Percentiles rank a stretch among this genome's conserved stretches.
Evolutionary conservation across 2,888 invertebrate genomes (phyloP).

Genomic region (Platynereis dumerilii): DNA sequence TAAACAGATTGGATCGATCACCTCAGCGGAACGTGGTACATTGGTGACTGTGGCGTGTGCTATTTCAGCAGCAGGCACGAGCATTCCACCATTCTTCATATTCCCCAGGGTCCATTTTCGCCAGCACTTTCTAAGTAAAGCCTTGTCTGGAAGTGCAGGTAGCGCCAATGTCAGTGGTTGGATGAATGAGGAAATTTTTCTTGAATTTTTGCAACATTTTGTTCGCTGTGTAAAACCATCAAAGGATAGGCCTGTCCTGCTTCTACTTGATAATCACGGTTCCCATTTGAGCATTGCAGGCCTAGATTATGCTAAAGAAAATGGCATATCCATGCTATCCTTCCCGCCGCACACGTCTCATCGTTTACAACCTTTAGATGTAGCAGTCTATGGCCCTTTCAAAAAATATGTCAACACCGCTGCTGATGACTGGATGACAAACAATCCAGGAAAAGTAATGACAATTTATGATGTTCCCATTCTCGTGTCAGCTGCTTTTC

Average conservation of each 20-base stretch:
- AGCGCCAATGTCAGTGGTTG: slow-evolving; percentile 13
- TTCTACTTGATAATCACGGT: slow-evolving; percentile 27
- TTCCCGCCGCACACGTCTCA: not conserved
- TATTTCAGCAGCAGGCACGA: slow-evolving; percentile 16
- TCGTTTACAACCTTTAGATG: slow-evolving; percentile 25
- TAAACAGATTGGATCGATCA: slow-evolving; percentile 15
- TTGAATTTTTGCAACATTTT: slow-evolving; percentile 20
- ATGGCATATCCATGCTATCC: slow-evolving; percentile 15
- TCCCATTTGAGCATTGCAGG: slow-evolving; percentile 21
- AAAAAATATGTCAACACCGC: slow-evolving; percentile 48
- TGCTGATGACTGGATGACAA: slow-evolving; percentile 51
- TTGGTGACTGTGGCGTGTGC: slow-evolving; percentile 16
- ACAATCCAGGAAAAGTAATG: slow-evolving; percentile 50
- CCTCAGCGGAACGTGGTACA: slow-evolving; percentile 23
- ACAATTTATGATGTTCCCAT: slow-evolving; percentile 43
- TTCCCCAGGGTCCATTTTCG: slow-evolving; percentile 12
- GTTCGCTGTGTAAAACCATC: slow-evolving; percentile 16
- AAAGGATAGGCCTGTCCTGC: slow-evolving; percentile 14
- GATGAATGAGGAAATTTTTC: slow-evolving; percentile 25
- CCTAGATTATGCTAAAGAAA: slow-evolving; percentile 19
- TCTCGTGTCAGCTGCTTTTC: slow-evolving; percentile 12
- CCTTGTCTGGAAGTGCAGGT: not conserved
- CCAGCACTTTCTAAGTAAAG: slow-evolving; percentile 3
- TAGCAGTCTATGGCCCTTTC: slow-evolving; percentile 48
- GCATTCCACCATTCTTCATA: slow-evolving; percentile 22